phyloP scores from a whole-genome alignment of 35 echinoderm and acorn worm species.

The Ophiothrix spiculata region DNA sequence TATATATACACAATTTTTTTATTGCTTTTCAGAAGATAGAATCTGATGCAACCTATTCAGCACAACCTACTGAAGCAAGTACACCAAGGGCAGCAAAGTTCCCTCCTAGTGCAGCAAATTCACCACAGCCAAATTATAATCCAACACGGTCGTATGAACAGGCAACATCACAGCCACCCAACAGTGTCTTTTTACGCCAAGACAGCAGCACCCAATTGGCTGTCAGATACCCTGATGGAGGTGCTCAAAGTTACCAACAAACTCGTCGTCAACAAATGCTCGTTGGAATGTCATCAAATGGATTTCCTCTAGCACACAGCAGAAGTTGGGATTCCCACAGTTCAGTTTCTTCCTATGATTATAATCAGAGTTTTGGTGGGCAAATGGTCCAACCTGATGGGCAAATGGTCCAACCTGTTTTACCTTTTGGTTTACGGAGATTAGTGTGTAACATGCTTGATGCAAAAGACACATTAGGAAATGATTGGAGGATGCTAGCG shows the following conservation, averaged over 20 bases:
- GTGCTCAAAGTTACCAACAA: not conserved
- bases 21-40: no score
- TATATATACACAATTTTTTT: no score
- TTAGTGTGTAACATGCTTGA: not conserved
- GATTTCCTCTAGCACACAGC: not conserved
- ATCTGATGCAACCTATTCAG: no score
- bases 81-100: no score
- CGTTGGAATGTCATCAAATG: no score
- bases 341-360: not conserved
- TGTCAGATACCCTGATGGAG: not conserved
- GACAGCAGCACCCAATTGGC: not conserved
- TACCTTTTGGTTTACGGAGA: not conserved
- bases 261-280: not conserved
- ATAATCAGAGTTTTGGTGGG: no score
- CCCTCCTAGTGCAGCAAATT: no score
- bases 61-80: no score
- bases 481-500: conserved; percentile 15
- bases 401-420: not conserved
- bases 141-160: no score
- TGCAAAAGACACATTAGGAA: not conserved
- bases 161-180: not conserved
- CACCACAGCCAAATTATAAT: no score
- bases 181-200: not conserved
- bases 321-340: not conserved
- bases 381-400: no score